Conservation (phyloP, 1,140 invertebrate genomes). For the Drosophila bocki region DNA sequence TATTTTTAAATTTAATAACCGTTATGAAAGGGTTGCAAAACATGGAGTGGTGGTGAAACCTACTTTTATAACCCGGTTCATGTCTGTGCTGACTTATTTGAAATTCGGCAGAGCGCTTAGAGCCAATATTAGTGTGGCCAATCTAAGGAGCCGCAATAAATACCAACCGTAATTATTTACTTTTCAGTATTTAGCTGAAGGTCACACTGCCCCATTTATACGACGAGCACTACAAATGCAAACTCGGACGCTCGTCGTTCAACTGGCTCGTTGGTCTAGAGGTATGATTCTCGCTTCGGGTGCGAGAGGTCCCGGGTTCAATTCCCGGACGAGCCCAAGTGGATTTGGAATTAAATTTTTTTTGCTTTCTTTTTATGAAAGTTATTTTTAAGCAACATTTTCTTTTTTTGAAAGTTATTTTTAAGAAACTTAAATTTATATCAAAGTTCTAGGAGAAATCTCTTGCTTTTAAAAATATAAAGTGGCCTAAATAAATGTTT, state of each 20-base stretch:
- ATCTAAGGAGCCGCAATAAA: neutral
- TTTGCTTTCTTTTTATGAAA: constrained; percentile 10
- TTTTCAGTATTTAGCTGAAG: neutral
- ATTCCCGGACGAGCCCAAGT: constrained; percentile 91
- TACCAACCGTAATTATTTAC: neutral
- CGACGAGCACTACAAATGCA: constrained; percentile 14
- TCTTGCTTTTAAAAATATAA: neutral
- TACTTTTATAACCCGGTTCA: neutral
- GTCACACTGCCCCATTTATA: constrained; percentile 5
- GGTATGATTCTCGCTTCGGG: constrained; percentile 88
- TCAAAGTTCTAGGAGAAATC: neutral
- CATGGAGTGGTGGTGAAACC: too few relatives aligned
- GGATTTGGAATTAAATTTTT: constrained; percentile 33
- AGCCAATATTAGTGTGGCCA: neutral
- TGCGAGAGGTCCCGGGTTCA: constrained; percentile 94
- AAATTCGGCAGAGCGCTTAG: neutral
- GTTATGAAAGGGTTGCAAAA: too few relatives aligned
- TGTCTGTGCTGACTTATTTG: neutral
- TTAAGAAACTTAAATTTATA: neutral
- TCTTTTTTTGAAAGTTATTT: constrained; percentile 8
- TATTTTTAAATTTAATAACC: too few relatives aligned
- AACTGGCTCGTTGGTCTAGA: constrained; percentile 81
- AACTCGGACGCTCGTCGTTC: constrained; percentile 44
- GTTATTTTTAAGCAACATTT: constrained; percentile 3
- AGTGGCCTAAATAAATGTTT: neutral